Evolutionary conservation across 1,140 invertebrate genomes (phyloP).

Genomic region (Arion vulgaris): DNA sequence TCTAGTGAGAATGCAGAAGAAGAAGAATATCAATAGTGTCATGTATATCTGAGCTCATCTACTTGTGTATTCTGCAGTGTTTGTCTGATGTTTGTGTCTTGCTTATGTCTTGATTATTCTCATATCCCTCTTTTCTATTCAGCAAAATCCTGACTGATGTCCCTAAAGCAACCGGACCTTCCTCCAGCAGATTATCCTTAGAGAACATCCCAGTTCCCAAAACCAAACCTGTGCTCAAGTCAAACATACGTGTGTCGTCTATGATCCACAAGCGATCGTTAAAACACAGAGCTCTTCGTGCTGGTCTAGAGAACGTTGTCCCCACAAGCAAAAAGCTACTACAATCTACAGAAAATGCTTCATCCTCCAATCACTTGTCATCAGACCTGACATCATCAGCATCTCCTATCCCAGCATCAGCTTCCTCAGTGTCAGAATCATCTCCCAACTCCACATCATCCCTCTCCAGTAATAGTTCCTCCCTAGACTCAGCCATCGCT

Average conservation of each 20-base stretch:
- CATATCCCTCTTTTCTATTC: constrained; percentile 14
- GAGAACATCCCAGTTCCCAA: constrained; percentile 36
- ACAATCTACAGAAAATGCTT: not conserved
- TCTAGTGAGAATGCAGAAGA: no score
- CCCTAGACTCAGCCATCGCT: constrained; percentile 24
- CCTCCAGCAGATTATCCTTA: constrained; percentile 36
- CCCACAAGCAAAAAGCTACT: constrained; percentile 14
- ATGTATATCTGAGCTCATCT: no score
- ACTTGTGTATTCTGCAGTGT: no score
- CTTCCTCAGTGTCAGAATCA: constrained; percentile 24
- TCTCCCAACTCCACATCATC: constrained; percentile 35
- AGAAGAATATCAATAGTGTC: no score
- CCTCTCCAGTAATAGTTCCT: constrained; percentile 19
- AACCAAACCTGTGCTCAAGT: constrained; percentile 51
- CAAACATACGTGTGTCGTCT: constrained; percentile 63
- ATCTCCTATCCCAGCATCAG: constrained; percentile 23
- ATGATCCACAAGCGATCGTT: constrained; percentile 66
- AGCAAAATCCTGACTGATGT: constrained; percentile 55
- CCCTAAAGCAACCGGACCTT: constrained; percentile 62
- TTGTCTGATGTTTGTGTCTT: no score
- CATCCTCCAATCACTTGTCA: not conserved
- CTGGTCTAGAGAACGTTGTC: constrained; percentile 38
- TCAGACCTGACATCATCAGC: constrained; percentile 1
- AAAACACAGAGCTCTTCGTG: constrained; percentile 50
- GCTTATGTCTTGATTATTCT: no score